phyloP scores from a whole-genome alignment of 35 echinoderm and acorn worm genomes.

The Ptychodera flava region DNA sequence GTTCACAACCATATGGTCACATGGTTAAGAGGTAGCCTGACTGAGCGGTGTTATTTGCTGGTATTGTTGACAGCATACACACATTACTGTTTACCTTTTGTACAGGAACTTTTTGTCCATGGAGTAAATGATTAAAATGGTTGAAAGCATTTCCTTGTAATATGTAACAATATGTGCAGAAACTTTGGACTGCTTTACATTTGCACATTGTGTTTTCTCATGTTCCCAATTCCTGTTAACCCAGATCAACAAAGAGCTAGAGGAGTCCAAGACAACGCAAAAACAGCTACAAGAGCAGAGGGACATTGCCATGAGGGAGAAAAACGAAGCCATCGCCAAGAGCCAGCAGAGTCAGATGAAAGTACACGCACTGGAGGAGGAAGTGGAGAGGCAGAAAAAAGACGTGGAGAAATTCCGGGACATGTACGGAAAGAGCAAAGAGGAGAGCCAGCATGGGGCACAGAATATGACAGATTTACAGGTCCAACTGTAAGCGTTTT shows the following conservation, averaged over 20 bases:
- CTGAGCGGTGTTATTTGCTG: no score
- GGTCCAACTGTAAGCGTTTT: neutral
- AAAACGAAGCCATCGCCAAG: slow-evolving; percentile 66
- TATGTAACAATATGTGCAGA: no score
- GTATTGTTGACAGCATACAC: no score
- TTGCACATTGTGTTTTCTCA: no score
- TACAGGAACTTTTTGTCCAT: no score
- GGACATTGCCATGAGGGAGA: slow-evolving; percentile 78
- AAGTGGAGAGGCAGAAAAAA: neutral
- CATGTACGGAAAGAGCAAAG: neutral
- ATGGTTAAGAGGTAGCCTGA: no score
- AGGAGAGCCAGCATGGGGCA: neutral
- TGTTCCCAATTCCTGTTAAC: neutral
- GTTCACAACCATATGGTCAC: no score
- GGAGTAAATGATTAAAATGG: no score
- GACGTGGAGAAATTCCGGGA: neutral
- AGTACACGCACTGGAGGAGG: slow-evolving; percentile 39
- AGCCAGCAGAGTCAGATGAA: slow-evolving; percentile 75
- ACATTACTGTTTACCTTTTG: no score
- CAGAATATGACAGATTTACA: neutral
- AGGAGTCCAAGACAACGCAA: slow-evolving; percentile 50
- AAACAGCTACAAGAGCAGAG: slow-evolving; percentile 56
- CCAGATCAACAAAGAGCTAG: slow-evolving; percentile 38
- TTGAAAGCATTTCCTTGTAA: no score
- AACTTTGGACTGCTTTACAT: no score